A percentile compares a stretch with the other conserved stretches of the same genome.
Conservation (phyloP, 2,888 invertebrate genomes). For the Lepeophtheirus nordmannii region DNA sequence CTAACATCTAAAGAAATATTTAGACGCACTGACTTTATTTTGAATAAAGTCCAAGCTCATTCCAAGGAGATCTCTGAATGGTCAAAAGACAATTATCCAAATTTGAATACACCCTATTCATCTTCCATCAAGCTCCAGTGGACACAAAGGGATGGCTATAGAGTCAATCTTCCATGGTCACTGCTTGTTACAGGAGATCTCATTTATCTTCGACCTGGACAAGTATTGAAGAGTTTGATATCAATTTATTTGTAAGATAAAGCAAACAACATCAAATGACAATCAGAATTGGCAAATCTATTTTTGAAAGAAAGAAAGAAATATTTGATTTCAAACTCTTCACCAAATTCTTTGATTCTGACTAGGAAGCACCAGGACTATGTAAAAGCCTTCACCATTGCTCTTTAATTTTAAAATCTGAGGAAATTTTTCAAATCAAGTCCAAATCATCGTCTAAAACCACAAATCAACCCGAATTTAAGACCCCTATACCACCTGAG, state of each 20-base stretch:
- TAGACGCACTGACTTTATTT: background rate
- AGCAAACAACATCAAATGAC: too few relatives aligned
- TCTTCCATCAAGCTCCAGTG: conserved; percentile 89
- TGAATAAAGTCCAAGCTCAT: background rate
- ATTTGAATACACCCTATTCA: conserved; percentile 70
- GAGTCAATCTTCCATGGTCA: conserved; percentile 80
- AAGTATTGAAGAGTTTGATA: conserved; percentile 37
- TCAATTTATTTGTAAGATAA: too few relatives aligned
- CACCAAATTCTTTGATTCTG: background rate
- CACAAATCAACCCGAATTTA: conserved; percentile 20
- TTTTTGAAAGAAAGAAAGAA: too few relatives aligned
- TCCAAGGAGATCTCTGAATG: conserved; percentile 37
- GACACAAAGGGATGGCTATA: conserved; percentile 71
- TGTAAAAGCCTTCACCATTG: background rate
- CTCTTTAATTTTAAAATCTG: background rate
- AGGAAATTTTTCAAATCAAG: background rate
- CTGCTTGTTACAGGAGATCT: conserved; percentile 73
- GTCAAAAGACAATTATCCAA: conserved; percentile 64
- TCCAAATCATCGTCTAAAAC: too few relatives aligned
- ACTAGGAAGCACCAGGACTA: background rate
- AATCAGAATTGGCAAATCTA: too few relatives aligned
- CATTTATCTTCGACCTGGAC: conserved; percentile 74
- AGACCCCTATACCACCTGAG: conserved; percentile 50
- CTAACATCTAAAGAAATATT: background rate
- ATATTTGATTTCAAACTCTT: background rate